These are phyloP conservation scores for Ophion ventricosus DNA, from an alignment of 2,888 invertebrate species.

Conservation along the genomic window DNA sequence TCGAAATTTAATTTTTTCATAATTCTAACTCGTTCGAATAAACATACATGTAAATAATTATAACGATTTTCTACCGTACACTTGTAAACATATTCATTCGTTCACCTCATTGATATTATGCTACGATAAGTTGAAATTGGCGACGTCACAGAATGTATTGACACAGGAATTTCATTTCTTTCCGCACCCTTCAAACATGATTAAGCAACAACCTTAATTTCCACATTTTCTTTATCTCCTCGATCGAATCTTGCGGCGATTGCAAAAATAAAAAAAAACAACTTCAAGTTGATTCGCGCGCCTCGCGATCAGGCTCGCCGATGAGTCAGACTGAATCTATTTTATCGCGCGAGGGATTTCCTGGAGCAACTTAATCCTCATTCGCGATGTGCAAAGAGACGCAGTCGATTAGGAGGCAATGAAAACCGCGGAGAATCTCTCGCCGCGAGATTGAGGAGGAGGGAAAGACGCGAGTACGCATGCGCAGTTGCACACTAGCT, in stretches of 20 bases:
- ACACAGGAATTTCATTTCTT: too few relatives aligned
- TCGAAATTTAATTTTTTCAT: too few relatives aligned
- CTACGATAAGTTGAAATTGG: too few relatives aligned
- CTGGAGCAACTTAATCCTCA: constrained; percentile 4
- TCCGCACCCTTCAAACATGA: too few relatives aligned
- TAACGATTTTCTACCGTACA: too few relatives aligned
- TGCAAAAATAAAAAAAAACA: too few relatives aligned
- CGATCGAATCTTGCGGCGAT: neutral
- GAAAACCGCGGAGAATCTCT: constrained; percentile 11
- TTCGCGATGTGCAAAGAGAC: neutral
- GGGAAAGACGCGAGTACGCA: neutral
- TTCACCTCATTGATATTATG: too few relatives aligned
- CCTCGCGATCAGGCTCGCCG: neutral
- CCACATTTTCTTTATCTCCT: neutral
- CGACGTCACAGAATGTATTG: too few relatives aligned
- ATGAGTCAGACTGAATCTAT: constrained; percentile 15
- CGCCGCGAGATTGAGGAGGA: constrained; percentile 1
- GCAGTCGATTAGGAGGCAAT: neutral
- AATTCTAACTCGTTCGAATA: too few relatives aligned
- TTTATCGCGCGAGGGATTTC: constrained; percentile 21
- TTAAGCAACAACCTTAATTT: neutral
- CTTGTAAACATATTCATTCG: too few relatives aligned
- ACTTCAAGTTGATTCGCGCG: neutral
- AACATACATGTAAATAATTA: too few relatives aligned
- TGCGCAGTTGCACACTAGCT: constrained; percentile 46